These are phyloP conservation scores for Cyclophora punctaria DNA, from an alignment of 2,888 invertebrate genomes.

Conservation along the genomic window DNA sequence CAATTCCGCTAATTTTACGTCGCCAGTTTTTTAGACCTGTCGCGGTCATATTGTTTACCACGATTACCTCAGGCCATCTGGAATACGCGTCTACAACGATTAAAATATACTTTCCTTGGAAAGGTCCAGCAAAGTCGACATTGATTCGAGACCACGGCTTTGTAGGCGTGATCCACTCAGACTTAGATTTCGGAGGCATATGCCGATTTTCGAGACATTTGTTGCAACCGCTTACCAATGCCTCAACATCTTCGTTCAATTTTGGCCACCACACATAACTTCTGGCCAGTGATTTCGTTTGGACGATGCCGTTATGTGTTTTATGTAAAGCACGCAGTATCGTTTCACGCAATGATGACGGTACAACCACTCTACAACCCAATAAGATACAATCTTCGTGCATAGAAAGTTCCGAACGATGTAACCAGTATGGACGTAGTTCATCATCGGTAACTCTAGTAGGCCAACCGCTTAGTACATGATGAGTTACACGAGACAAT, in stretches of 20 bases:
- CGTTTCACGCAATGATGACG: background rate
- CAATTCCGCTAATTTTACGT: too few relatives aligned
- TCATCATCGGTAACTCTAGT: background rate
- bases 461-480: too few relatives aligned
- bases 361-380: constrained; percentile 1
- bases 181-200: constrained; percentile 1
- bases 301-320: constrained; percentile 15
- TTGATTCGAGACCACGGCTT: constrained; percentile 10
- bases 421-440: background rate
- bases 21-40: too few relatives aligned
- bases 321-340: constrained; percentile 1
- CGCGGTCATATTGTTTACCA: constrained; percentile 4
- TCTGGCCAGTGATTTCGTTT: constrained; percentile 17
- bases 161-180: constrained; percentile 8
- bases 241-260: constrained; percentile 8
- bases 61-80: constrained; percentile 3
- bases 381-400: background rate
- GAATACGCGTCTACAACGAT: constrained; percentile 13
- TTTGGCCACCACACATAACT: constrained; percentile 21
- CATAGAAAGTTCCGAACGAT: constrained; percentile 3
- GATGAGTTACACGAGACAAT: too few relatives aligned
- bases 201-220: constrained; percentile 1
- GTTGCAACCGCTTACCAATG: constrained; percentile 1
- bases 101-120: constrained; percentile 7
- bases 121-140: constrained; percentile 15